phyloP scores from a whole-genome alignment of 2,797 vertebrate species.

The Anisognathus igniventris region DNA sequence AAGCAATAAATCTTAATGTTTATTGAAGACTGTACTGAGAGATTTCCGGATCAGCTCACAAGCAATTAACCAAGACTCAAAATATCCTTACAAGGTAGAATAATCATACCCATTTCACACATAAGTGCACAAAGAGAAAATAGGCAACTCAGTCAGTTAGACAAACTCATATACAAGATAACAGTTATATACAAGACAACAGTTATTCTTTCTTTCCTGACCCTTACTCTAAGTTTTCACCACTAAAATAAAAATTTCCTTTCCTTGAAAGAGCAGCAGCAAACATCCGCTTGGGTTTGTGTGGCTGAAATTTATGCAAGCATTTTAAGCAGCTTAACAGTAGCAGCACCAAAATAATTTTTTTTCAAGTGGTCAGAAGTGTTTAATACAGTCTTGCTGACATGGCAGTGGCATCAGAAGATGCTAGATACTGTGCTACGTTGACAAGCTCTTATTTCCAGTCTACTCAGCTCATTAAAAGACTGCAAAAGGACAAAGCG shows the following conservation, averaged over 20 bases:
- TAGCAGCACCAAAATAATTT: not conserved
- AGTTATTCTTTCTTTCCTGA: not conserved
- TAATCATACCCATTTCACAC: not conserved
- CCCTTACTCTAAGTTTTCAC: not conserved
- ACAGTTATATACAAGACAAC: not conserved
- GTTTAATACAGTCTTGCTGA: not conserved
- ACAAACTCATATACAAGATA: not conserved
- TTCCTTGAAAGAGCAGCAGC: not conserved
- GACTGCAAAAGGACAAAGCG: not conserved
- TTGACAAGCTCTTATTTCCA: not conserved
- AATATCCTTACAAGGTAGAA: not conserved
- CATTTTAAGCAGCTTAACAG: not conserved
- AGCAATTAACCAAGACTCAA: slow-evolving; percentile 8
- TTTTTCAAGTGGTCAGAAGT: not conserved
- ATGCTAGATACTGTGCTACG: not conserved
- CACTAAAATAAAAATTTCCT: not conserved
- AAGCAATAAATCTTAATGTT: not conserved
- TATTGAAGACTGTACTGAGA: not conserved
- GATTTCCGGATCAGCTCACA: not conserved
- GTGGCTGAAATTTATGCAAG: not conserved
- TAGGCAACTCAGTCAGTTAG: not conserved
- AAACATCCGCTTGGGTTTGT: not conserved
- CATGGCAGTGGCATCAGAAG: not conserved
- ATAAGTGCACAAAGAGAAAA: not conserved
- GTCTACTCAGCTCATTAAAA: not conserved